These are phyloP conservation scores for Periophthalmodon schlosseri DNA, from an alignment of 2,113 vertebrate genomes.

Conservation along the genomic window DNA sequence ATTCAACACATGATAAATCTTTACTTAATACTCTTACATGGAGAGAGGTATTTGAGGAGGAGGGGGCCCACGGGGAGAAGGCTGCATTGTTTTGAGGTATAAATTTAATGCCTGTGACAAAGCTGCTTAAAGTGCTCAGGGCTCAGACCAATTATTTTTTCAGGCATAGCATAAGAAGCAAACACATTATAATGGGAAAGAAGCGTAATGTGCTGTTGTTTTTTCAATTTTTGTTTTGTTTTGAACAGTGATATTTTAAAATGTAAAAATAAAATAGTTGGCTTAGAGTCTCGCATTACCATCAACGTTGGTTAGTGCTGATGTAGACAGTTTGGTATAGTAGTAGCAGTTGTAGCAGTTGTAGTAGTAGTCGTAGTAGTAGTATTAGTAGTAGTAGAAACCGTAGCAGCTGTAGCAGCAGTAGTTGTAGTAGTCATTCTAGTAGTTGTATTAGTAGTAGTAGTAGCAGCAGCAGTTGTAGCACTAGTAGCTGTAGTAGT, in stretches of 20 bases:
- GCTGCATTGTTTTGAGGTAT: constrained; percentile 48
- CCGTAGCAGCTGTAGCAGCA: too few relatives aligned
- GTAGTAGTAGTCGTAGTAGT: neutral
- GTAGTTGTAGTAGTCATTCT: too few relatives aligned
- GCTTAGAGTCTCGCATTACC: neutral
- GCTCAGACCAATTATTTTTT: constrained; percentile 54
- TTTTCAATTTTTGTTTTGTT: neutral
- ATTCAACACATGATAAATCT: constrained; percentile 65
- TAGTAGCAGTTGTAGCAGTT: neutral
- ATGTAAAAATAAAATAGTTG: neutral
- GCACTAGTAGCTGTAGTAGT: too few relatives aligned
- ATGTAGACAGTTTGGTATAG: neutral
- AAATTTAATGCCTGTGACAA: constrained; percentile 48
- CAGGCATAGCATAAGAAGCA: constrained; percentile 18
- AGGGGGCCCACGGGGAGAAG: constrained; percentile 18
- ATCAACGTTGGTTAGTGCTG: neutral
- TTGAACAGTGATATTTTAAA: neutral
- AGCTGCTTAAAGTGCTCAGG: constrained; percentile 59
- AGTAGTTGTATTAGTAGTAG: too few relatives aligned
- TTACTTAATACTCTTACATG: constrained; percentile 76
- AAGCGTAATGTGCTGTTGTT: neutral
- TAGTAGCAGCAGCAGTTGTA: too few relatives aligned
- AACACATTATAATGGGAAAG: neutral
- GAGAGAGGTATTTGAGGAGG: constrained; percentile 31
- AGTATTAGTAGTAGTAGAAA: too few relatives aligned